Conservation (phyloP, 2,888 invertebrate species). For the Lasioglossum lativentre region DNA sequence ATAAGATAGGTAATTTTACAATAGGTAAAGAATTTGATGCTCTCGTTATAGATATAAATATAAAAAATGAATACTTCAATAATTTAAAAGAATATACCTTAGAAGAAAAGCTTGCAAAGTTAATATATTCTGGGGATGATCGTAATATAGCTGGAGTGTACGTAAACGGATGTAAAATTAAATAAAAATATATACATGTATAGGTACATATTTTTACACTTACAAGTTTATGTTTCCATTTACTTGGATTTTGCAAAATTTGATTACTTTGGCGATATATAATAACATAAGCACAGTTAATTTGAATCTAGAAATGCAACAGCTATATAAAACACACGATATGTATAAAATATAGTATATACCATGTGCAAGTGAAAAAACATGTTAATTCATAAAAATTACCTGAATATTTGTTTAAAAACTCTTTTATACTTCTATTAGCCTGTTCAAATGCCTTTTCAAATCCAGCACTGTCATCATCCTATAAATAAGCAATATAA, state of each 20-base stretch:
- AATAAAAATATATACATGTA: conserved; percentile 68
- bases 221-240: conserved; percentile 2
- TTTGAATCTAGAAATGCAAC: background rate
- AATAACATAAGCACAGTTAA: background rate
- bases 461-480: conserved; percentile 89
- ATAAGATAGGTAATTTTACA: conserved; percentile 92
- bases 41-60: conserved; percentile 89
- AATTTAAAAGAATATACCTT: conserved; percentile 86
- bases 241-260: background rate
- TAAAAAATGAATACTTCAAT: conserved; percentile 85
- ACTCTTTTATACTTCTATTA: conserved; percentile 88
- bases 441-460: conserved; percentile 92
- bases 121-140: conserved; percentile 93
- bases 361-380: background rate
- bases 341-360: background rate
- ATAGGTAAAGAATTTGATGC: conserved; percentile 95
- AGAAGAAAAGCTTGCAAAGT: conserved; percentile 89
- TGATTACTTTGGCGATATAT: background rate
- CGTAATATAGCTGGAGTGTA: conserved; percentile 92
- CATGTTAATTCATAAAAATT: background rate
- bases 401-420: conserved; percentile 85
- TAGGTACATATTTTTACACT: background rate
- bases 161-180: conserved; percentile 89
- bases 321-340: conserved; percentile 18
- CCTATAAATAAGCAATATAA: conserved; percentile 85